Conservation (phyloP, 2,888 invertebrate species). For the Drosophila melanocephala region DNA sequence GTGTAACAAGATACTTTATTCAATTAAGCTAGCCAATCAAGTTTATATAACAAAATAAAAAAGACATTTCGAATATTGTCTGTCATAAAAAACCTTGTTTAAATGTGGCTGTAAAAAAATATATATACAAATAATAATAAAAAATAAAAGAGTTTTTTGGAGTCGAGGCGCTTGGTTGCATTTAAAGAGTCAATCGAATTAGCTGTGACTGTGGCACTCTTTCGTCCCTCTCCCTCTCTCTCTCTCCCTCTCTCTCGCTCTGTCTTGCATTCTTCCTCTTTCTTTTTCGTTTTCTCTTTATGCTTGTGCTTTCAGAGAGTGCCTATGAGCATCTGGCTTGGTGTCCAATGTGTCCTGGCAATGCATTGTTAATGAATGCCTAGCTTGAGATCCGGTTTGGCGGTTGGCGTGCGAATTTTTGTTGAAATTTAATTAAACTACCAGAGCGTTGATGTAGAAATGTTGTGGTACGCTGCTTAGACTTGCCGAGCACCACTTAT, state of each 20-base stretch:
- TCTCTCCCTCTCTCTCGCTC: too few relatives aligned
- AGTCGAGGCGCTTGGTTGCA: constrained; percentile 34
- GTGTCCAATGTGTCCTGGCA: constrained; percentile 24
- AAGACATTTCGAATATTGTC: constrained; percentile 6
- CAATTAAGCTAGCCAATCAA: constrained; percentile 37
- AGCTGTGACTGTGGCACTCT: constrained; percentile 26
- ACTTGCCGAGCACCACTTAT: constrained; percentile 52
- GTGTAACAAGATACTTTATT: constrained; percentile 17
- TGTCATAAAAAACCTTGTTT: constrained; percentile 22
- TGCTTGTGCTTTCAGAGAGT: constrained; percentile 3
- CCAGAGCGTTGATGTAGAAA: constrained; percentile 29
- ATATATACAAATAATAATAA: constrained; percentile 22
- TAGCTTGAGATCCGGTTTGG: constrained; percentile 37
- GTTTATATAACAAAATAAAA: constrained; percentile 10
- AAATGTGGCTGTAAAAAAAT: constrained; percentile 18
- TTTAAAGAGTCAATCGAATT: constrained; percentile 46
- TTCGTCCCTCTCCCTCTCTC: background rate
- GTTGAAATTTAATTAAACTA: constrained; percentile 70
- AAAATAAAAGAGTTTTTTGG: constrained; percentile 16
- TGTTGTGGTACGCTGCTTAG: constrained; percentile 42
- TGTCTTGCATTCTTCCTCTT: background rate
- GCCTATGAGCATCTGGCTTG: constrained; percentile 13
- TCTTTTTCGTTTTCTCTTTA: background rate
- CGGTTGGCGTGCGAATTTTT: constrained; percentile 40
- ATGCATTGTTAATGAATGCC: constrained; percentile 71